Percentiles rank a stretch among this genome's conserved stretches.
These are phyloP conservation scores for Rhizomys pruinosus DNA, from an alignment of 2,113 vertebrate species.

Conservation along the genomic window DNA sequence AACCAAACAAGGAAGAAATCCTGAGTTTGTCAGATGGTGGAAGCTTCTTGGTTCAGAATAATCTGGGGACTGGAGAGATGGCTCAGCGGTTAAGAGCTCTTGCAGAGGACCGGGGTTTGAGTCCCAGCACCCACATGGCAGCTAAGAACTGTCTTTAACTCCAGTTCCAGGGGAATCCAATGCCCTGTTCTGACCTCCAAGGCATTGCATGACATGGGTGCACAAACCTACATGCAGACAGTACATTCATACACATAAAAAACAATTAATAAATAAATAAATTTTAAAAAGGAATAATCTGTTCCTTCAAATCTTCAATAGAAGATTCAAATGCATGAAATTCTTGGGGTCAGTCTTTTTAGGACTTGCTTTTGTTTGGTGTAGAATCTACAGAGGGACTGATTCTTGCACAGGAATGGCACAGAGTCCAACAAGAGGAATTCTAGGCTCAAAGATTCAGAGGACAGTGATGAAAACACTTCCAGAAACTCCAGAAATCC, in stretches of 20 bases:
- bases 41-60: not conserved
- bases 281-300: no score
- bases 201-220: no score
- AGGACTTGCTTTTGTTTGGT: not conserved
- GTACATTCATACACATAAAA: no score
- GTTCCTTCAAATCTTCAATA: not conserved
- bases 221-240: no score
- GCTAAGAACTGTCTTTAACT: no score
- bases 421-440: not conserved
- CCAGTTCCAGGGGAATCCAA: no score
- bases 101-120: no score
- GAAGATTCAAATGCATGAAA: not conserved
- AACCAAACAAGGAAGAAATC: not conserved
- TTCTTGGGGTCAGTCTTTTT: not conserved
- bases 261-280: no score
- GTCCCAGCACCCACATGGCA: no score
- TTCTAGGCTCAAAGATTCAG: not conserved
- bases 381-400: not conserved
- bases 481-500: conserved; percentile 7
- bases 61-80: no score
- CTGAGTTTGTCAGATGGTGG: not conserved
- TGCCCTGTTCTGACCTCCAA: no score
- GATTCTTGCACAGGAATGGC: not conserved
- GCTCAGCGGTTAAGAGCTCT: no score
- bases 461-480: not conserved